phyloP scores from a whole-genome alignment of 2,797 vertebrate species.

The Aselliscus stoliczkanus region DNA sequence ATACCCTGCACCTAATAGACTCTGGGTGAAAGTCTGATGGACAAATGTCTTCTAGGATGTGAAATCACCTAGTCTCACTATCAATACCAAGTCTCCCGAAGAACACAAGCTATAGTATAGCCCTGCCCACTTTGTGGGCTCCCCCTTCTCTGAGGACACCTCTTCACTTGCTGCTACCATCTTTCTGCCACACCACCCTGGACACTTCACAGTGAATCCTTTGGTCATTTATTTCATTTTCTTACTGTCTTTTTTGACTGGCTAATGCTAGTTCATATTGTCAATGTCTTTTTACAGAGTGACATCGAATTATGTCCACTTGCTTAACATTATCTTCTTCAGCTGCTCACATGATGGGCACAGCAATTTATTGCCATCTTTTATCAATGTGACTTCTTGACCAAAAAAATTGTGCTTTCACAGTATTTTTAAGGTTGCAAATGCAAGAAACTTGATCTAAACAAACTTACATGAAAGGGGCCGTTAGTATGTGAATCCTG shows the following conservation, averaged over 20 bases:
- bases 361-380: neutral
- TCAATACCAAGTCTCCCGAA: neutral
- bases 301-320: neutral
- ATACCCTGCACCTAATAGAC: neutral
- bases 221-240: neutral
- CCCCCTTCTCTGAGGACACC: neutral
- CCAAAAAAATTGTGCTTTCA: neutral
- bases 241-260: neutral
- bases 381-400: neutral
- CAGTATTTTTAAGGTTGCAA: neutral
- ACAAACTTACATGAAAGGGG: neutral
- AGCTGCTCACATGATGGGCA: neutral
- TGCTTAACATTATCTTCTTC: neutral
- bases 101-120: fast-evolving
- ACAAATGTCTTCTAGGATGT: neutral
- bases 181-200: neutral
- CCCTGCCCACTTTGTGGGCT: neutral
- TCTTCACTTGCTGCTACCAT: neutral
- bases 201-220: neutral
- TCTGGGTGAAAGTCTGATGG: neutral
- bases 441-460: neutral
- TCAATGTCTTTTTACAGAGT: neutral
- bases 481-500: neutral
- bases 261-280: neutral
- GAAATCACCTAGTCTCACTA: neutral